These are phyloP conservation scores for Brachionus paranguensis DNA, from an alignment of 1,140 invertebrate genomes.

Conservation along the genomic window DNA sequence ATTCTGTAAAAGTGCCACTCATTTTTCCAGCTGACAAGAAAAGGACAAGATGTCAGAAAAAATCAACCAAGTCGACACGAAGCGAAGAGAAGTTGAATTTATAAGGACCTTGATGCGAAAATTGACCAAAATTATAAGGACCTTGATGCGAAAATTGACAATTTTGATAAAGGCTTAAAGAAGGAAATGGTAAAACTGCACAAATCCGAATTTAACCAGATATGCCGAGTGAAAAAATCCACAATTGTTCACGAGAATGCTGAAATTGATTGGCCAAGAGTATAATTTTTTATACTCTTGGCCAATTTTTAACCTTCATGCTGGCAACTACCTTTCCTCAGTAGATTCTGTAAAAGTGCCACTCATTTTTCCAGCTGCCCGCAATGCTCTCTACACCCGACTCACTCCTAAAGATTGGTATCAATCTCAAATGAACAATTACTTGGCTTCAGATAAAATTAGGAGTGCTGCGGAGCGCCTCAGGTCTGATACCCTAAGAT, in stretches of 20 bases:
- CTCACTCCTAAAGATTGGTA: slow-evolving; percentile 87
- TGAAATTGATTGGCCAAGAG: too few species aligned
- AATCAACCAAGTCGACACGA: slow-evolving; percentile 72
- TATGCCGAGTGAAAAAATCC: too few species aligned
- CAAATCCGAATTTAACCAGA: too few species aligned
- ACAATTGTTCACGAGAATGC: too few species aligned
- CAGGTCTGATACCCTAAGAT: slow-evolving; percentile 50
- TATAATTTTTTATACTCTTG: too few species aligned
- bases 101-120: too few species aligned
- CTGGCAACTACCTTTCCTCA: slow-evolving; percentile 44
- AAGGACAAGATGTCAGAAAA: slow-evolving; percentile 76
- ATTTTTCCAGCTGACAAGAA: slow-evolving; percentile 63
- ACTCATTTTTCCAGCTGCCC: slow-evolving; percentile 53
- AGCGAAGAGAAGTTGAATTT: slow-evolving; percentile 68
- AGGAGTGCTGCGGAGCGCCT: slow-evolving; percentile 53
- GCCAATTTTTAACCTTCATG: too few species aligned
- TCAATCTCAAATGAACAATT: slow-evolving; percentile 74
- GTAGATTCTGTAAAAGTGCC: slow-evolving; percentile 46
- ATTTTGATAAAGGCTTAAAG: too few species aligned
- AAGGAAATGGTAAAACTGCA: too few species aligned
- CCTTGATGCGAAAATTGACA: too few species aligned
- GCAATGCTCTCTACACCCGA: slow-evolving; percentile 56
- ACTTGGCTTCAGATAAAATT: slow-evolving; percentile 69
- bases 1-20: slow-evolving; percentile 48
- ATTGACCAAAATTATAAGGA: too few species aligned